Base-by-base conservation (phyloP, 2,113 vertebrate species). In the Labrus mixtus region DNA sequence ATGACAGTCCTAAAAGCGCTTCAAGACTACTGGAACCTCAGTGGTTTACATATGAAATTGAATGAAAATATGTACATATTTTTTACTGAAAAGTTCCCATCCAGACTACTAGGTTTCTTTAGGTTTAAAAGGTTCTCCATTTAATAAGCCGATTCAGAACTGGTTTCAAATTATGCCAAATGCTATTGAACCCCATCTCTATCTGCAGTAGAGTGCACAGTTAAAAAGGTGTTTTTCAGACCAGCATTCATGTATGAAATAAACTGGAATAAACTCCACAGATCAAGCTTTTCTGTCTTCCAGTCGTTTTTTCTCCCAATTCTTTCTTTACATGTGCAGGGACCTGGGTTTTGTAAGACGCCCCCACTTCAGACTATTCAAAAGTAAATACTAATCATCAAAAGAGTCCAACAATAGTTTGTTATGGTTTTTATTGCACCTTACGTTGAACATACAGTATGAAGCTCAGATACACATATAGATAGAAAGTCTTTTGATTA, bases 341-440 rank as follows among this genome's bases (percentile, higher is more conserved):
- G 13, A 11, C 13, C 3, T 45, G 12, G 43, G 11, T 16, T 45
- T 12, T 45, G 12, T 12, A 2, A 3, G 1, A 33, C 29, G 4
- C 29, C 9, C 8, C 39, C 10, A 9, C 3, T 41, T 48, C 16
- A 48, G 6, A 17, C 15, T 19, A 17, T 15, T 17, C 19, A 16
- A 46, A 48, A 7, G 46, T 8, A 41, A 33, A 45, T 45, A 4
- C 3, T 15, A 16, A 45, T 16, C 3, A 62, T 0, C 45, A 25
- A 78, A 65, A 10, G 55, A 78, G 56, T 46, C 48, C 1, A 10
- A 58, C n/a, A 43, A 25, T 41, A 59, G 41, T 83, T 79, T 45
- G 6, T 59, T 36, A 19, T 33, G 33, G 23, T 39, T 62, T 90
- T 87, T 91, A 90, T 87, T 90, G 79, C 79, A 70, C 41, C 62